Conservation (phyloP, 2,797 vertebrate genomes). For the Cetoscarus ocellatus region DNA sequence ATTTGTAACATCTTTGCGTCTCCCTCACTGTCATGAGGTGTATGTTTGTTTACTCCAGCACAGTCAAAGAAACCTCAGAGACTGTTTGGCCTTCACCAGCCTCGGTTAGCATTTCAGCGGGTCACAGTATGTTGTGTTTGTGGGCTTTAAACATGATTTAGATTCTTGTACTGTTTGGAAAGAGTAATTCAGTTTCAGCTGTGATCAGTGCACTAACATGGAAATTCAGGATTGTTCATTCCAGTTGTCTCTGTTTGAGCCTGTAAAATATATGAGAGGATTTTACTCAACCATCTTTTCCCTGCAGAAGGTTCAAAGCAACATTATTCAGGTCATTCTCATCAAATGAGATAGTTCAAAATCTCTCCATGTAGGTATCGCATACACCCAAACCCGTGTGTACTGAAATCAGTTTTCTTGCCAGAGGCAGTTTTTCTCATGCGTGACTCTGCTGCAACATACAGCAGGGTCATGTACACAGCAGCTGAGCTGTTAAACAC, state of each 20-base stretch:
- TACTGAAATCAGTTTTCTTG: conserved; percentile 19
- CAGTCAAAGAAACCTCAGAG: conserved; percentile 6
- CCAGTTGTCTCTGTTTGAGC: background rate
- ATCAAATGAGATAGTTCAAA: background rate
- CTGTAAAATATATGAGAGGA: conserved; percentile 6
- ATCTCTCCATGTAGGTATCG: background rate
- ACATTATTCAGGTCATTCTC: conserved; percentile 5
- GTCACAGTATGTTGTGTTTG: background rate
- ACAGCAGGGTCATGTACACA: conserved; percentile 16
- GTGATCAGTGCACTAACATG: background rate
- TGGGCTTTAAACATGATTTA: too few relatives aligned
- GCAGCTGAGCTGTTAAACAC: background rate
- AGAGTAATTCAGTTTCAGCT: background rate
- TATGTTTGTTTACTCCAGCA: conserved; percentile 8
- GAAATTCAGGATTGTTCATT: conserved; percentile 4
- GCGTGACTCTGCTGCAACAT: conserved; percentile 1
- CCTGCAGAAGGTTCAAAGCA: background rate
- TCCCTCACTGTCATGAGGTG: conserved; percentile 1
- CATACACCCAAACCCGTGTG: background rate
- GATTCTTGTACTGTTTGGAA: background rate
- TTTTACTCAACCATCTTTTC: background rate
- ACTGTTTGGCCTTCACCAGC: background rate
- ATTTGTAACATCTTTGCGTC: background rate
- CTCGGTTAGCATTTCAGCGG: background rate
- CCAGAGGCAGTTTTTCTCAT: conserved; percentile 20